Conservation (phyloP, 2,113 vertebrate genomes). For the Trichechus manatus region DNA sequence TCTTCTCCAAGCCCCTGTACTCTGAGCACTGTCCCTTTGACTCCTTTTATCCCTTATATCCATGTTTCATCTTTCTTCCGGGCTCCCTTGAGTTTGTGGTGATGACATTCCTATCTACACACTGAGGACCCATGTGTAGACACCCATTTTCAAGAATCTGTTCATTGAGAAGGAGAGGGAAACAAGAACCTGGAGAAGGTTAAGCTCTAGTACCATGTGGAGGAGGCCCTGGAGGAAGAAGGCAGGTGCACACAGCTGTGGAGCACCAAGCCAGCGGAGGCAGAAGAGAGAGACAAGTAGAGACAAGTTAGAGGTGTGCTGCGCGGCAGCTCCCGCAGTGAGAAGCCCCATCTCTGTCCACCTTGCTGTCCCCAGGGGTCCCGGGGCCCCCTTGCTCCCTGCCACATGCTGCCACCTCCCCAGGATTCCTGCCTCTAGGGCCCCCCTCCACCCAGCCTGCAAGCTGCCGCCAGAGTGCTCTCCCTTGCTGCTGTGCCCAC, state of each 20-base stretch:
- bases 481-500: accelerated
- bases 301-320: constrained; percentile 62
- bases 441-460: background rate
- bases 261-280: background rate
- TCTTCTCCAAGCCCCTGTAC: background rate
- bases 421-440: background rate
- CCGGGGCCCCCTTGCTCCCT: background rate
- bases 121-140: background rate
- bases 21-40: background rate
- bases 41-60: background rate
- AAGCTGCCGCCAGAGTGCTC: background rate
- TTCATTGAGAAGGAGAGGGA: background rate
- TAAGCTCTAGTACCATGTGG: constrained; percentile 66
- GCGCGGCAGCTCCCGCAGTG: background rate
- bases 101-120: background rate
- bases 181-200: background rate
- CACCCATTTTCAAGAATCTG: background rate
- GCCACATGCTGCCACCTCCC: background rate
- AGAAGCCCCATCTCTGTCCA: background rate
- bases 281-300: constrained; percentile 71
- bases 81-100: background rate
- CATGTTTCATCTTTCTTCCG: accelerated
- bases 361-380: background rate
- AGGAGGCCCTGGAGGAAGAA: constrained; percentile 80
- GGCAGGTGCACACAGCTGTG: constrained; percentile 79